phyloP scores from a whole-genome alignment of 2,797 vertebrate species.

The Halcyon chelicuti region DNA sequence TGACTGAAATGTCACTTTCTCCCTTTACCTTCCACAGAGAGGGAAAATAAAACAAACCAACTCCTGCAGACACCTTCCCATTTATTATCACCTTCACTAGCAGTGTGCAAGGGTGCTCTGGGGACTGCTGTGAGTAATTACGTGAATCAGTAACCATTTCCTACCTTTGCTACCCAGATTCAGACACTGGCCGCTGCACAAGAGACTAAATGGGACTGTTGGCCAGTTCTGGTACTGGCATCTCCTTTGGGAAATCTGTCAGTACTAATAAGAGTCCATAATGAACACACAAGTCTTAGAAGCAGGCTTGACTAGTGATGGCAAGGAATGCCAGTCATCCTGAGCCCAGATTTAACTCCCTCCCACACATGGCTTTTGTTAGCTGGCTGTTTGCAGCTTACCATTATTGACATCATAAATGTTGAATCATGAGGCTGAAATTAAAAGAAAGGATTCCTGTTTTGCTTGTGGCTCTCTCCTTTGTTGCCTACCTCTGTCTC shows the following conservation, averaged over 20 bases:
- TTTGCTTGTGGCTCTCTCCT: background rate
- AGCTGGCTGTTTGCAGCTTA: slow-evolving; percentile 5
- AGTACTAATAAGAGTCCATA: background rate
- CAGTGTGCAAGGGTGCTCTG: fast-evolving
- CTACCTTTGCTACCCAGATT: background rate
- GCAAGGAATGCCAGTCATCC: background rate
- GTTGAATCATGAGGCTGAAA: background rate
- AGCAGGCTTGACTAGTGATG: background rate
- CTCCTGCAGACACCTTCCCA: background rate
- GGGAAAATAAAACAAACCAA: background rate
- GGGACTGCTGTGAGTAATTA: background rate
- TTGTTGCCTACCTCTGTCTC: background rate
- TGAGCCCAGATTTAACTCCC: background rate
- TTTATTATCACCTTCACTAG: background rate
- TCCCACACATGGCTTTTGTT: slow-evolving; percentile 18
- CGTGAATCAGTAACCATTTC: background rate
- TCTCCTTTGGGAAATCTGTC: background rate
- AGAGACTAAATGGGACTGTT: background rate
- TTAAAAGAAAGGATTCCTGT: background rate
- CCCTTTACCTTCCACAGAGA: background rate
- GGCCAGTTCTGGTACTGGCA: background rate
- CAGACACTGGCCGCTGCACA: background rate
- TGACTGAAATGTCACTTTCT: background rate
- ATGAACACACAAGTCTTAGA: fast-evolving
- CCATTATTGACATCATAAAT: background rate